Evolutionary conservation across 2,888 invertebrate genomes (phyloP), one percentile per base, ranked within the genome.

Genomic region (Brachypterus glaber): DNA sequence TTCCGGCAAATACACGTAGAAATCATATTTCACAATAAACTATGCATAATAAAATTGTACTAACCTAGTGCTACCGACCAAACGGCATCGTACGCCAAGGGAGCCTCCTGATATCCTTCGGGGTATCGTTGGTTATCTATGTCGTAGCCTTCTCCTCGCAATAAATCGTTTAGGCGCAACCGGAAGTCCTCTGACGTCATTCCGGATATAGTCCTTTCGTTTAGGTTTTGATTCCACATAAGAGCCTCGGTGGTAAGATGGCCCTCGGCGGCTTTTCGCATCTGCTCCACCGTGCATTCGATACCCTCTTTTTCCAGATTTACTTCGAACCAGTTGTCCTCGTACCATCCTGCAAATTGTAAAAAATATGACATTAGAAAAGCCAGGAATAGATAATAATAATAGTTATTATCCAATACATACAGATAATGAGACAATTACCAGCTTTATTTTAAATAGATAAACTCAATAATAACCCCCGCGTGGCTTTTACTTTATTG

Each of bases 201-300:
- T 48, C 92, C 92, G 26, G 96, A 95, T 55, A 92, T 85, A 39
- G 96, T 96, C 46, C 83, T 82, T 65, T 88, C 84, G 62, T 88
- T 83, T 27, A 70, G 66, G 66, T 95, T 93, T 62, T 92, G 91
- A 68, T 97, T 96, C 82, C 96, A 88, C 90, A 97, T 96, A 30
- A 98, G 77, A 14, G 96, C 96, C 64, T 98, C 98, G 0, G 98
- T 98, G 26, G 98, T 97, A 38, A 98, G 74, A 64, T 98, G 98
- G 2, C 96, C 96, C 64, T 96, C 93, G 1, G 97, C 91, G 0
- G 96, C 96, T 51, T 79, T 76, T 30, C 84, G 73, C 91, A 99
- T 93, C 67, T 98, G 80, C 49, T 92, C 89, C 41, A 77, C 77
- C 0, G 92, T 92, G 62, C 98, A 98, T 46, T 89, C 84, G 44